These are phyloP conservation scores for Microcebus lehilahytsara DNA, from an alignment of 2,113 vertebrate species.

Conservation along the genomic window DNA sequence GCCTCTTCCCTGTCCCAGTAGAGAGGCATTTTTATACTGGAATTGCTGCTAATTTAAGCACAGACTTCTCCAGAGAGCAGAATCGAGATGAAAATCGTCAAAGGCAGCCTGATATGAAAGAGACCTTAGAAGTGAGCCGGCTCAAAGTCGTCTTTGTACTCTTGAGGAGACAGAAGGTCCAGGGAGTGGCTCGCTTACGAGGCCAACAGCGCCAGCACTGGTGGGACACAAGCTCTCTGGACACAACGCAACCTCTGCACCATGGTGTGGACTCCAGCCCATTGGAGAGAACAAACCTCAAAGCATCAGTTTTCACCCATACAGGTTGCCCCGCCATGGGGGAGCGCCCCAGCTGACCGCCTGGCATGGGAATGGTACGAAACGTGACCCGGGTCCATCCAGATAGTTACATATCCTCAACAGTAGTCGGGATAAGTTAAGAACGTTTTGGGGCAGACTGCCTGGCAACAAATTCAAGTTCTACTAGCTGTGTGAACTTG, in stretches of 20 bases:
- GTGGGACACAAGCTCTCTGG: background rate
- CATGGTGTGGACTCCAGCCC: too few species aligned
- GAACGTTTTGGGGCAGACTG: background rate
- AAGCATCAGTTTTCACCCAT: background rate
- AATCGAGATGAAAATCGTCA: background rate
- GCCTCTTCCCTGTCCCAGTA: background rate
- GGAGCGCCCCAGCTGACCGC: background rate
- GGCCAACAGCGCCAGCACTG: background rate
- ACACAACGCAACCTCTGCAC: background rate
- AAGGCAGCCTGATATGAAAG: slow-evolving; percentile 4
- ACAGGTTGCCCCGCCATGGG: background rate
- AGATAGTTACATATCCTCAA: background rate
- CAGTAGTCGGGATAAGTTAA: background rate
- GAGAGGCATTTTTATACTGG: background rate
- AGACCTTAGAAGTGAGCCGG: background rate
- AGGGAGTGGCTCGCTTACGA: background rate
- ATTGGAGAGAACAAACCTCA: background rate
- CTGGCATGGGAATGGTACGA: background rate
- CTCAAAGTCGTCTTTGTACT: background rate
- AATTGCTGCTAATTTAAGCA: slow-evolving; percentile 10
- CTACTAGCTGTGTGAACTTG: background rate
- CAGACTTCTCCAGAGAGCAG: background rate
- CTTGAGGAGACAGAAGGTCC: background rate
- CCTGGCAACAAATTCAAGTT: background rate
- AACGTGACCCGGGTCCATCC: background rate